Evolutionary conservation across 2,113 vertebrate species (phyloP).

Genomic region (Rattus norvegicus): DNA sequence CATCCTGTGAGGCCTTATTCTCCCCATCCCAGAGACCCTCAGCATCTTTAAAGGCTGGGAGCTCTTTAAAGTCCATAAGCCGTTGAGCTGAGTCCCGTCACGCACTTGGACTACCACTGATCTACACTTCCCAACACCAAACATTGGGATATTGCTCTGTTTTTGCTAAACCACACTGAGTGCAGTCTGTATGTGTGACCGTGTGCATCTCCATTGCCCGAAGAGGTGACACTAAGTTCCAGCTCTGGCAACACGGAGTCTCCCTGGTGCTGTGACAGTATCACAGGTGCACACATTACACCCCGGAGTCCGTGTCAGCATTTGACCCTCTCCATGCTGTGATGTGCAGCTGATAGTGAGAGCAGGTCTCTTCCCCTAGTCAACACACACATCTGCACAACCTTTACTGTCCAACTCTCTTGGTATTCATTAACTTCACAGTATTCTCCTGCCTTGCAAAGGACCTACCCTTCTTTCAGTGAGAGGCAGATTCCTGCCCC

Average conservation of each 20-base stretch:
- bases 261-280: not conserved
- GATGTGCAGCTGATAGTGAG: not conserved
- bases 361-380: not conserved
- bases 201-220: accelerated
- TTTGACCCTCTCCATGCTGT: not conserved
- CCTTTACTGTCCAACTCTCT: not conserved
- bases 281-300: not conserved
- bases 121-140: not conserved
- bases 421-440: not conserved
- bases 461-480: not conserved
- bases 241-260: too few relatives aligned
- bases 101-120: accelerated
- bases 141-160: not conserved
- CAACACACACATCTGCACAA: not conserved
- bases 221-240: not conserved
- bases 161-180: not conserved
- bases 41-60: not conserved
- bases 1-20: accelerated
- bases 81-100: accelerated
- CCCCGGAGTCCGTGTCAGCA: not conserved
- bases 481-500: not conserved
- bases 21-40: too few relatives aligned
- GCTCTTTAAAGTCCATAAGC: accelerated
- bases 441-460: not conserved
- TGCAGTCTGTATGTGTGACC: accelerated